A percentile compares a stretch with the other conserved stretches of the same genome.
phyloP scores from a whole-genome alignment of 1,140 invertebrate species.

The Gonioctena quinquepunctata region DNA sequence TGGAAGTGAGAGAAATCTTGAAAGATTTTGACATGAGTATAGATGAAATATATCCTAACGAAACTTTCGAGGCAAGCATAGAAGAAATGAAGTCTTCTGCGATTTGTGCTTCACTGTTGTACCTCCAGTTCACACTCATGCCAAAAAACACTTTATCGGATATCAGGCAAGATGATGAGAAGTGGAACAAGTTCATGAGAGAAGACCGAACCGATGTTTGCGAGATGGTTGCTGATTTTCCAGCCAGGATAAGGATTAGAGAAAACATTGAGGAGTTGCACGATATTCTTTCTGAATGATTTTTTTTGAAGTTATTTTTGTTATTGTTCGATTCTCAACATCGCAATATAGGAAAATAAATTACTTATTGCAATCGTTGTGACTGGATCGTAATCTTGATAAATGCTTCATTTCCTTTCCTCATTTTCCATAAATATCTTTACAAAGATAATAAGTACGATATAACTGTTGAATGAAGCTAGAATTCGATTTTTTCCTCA shows the following conservation, averaged over 20 bases:
- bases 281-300: neutral
- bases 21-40: neutral
- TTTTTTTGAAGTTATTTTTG: no score
- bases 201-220: neutral
- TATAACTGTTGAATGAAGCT: no score
- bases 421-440: no score
- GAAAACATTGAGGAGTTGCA: neutral
- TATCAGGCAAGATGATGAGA: neutral
- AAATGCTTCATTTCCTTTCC: no score
- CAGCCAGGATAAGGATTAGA: neutral
- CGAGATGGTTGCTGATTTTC: neutral
- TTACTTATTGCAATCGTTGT: no score
- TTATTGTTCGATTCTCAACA: no score
- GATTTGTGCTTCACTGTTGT: neutral
- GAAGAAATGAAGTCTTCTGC: neutral
- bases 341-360: no score
- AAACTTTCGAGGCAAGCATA: neutral
- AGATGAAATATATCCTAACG: neutral
- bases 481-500: no score
- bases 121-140: neutral
- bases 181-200: neutral
- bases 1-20: neutral
- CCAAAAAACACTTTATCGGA: neutral
- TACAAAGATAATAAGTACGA: no score
- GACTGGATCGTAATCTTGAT: no score